phyloP scores from a whole-genome alignment of 2,888 invertebrate species.

The Lucinisca nassula region DNA sequence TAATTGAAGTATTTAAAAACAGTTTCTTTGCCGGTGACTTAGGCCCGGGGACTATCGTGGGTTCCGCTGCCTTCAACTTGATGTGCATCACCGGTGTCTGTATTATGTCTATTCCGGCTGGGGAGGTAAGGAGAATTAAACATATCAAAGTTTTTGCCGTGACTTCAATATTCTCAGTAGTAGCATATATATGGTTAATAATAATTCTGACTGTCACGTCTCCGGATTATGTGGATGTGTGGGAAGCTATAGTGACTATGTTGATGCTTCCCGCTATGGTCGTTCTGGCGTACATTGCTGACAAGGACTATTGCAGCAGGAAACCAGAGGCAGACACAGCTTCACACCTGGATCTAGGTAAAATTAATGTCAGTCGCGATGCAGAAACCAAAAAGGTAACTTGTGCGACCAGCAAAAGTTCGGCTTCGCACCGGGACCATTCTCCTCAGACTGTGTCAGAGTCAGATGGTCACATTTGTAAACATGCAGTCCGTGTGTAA shows the following conservation, averaged over 20 bases:
- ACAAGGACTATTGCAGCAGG: conserved; percentile 87
- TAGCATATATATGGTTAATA: conserved; percentile 90
- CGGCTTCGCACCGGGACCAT: too few relatives aligned
- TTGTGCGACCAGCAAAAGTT: too few relatives aligned
- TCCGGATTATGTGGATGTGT: conserved; percentile 89
- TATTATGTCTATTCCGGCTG: conserved; percentile 88
- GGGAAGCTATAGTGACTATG: conserved; percentile 90
- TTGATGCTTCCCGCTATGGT: conserved; percentile 90
- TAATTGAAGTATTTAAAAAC: conserved; percentile 89
- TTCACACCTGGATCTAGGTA: conserved; percentile 75
- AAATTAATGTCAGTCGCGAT: too few relatives aligned
- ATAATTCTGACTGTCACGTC: conserved; percentile 89
- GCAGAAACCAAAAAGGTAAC: too few relatives aligned
- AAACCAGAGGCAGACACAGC: conserved; percentile 50
- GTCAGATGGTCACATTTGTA: too few relatives aligned
- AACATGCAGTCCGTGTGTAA: too few relatives aligned
- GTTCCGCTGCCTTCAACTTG: conserved; percentile 90
- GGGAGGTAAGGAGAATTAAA: conserved; percentile 88
- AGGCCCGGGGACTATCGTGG: conserved; percentile 90
- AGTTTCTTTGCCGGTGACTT: conserved; percentile 88
- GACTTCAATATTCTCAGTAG: conserved; percentile 88
- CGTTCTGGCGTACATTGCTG: conserved; percentile 89
- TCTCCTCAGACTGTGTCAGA: too few relatives aligned
- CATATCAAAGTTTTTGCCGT: conserved; percentile 88
- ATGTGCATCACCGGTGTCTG: conserved; percentile 90